A percentile compares a stretch with the other conserved stretches of the same genome.
These are phyloP conservation scores for Bos taurus DNA, from an alignment of 2,113 vertebrate genomes.

Conservation along the genomic window DNA sequence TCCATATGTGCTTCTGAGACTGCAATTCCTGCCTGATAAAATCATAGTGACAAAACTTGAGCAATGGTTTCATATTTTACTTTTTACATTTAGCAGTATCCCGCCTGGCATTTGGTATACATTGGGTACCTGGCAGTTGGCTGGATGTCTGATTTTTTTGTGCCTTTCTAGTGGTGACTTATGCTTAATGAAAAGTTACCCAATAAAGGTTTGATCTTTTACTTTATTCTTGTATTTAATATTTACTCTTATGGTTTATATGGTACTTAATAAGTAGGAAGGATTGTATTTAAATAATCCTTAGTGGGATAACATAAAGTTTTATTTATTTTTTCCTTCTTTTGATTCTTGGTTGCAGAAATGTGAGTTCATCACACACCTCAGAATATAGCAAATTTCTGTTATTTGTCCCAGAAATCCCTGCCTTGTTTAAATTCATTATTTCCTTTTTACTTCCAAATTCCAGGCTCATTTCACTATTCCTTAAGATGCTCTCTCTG, in stretches of 20 bases:
- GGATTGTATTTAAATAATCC: neutral
- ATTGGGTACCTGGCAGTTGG: neutral
- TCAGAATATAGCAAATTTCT: neutral
- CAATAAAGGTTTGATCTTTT: neutral
- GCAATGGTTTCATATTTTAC: neutral
- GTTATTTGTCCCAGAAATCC: neutral
- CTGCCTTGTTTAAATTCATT: neutral
- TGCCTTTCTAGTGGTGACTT: neutral
- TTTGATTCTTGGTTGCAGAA: neutral
- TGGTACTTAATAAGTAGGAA: neutral
- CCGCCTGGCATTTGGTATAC: neutral
- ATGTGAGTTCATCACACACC: neutral
- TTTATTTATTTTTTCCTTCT: neutral
- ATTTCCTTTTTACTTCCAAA: neutral
- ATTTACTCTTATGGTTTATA: neutral
- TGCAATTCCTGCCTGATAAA: neutral
- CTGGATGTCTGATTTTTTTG: neutral
- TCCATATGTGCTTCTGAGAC: neutral
- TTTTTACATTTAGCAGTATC: neutral
- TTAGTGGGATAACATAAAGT: neutral
- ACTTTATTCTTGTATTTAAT: neutral
- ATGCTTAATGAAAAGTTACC: neutral
- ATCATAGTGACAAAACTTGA: neutral
- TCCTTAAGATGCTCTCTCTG: neutral
- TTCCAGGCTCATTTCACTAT: neutral